phyloP scores from a whole-genome alignment of 2,888 invertebrate species.

The Unio delphinus region DNA sequence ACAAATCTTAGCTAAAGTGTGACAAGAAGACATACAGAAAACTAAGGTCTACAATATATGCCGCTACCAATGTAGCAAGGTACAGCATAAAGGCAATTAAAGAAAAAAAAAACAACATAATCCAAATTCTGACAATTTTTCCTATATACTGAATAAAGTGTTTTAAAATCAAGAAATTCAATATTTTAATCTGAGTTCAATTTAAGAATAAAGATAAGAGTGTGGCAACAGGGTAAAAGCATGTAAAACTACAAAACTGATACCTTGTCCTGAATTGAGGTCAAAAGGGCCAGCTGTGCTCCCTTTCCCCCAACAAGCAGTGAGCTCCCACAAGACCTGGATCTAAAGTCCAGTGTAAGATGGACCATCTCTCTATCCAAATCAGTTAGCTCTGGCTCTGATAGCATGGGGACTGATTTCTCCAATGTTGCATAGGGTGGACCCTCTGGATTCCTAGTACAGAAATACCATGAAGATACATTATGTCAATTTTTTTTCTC shows the following conservation, averaged over 20 bases:
- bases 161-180: too few relatives aligned
- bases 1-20: too few relatives aligned
- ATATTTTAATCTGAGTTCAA: too few relatives aligned
- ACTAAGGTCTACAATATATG: too few relatives aligned
- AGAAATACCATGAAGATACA: too few relatives aligned
- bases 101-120: neutral
- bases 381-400: constrained; percentile 28
- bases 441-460: constrained; percentile 47
- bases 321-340: constrained; percentile 56
- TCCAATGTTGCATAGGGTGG: constrained; percentile 21
- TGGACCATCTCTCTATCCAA: constrained; percentile 17
- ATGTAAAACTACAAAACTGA: neutral
- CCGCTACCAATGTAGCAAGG: too few relatives aligned
- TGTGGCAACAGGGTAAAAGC: neutral
- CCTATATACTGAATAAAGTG: neutral
- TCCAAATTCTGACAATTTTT: neutral
- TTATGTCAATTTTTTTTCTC: too few relatives aligned
- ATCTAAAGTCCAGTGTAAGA: constrained; percentile 49
- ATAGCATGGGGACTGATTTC: constrained; percentile 37
- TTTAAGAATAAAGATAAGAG: neutral
- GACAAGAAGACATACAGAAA: too few relatives aligned
- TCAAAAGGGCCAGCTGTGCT: constrained; percentile 81
- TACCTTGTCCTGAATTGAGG: constrained; percentile 64
- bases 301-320: constrained; percentile 85
- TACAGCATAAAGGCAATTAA: too few relatives aligned